Base-by-base conservation (phyloP, 2,113 vertebrate genomes). In the Pithys albifrons region DNA sequence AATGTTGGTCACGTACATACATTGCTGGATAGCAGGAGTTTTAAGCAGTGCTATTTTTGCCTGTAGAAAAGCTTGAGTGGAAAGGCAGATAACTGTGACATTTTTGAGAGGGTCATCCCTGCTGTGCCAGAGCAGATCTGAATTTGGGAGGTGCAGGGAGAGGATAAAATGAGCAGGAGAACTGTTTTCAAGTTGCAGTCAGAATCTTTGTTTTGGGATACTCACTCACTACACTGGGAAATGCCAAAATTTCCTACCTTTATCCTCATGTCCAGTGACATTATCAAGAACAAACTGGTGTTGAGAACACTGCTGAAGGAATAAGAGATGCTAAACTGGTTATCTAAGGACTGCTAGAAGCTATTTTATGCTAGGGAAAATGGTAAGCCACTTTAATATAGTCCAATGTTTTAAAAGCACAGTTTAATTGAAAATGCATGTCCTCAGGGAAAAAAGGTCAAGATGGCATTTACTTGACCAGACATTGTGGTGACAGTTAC, bases 381-480 rank as follows among this genome's bases (percentile, higher is more conserved):
- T 10, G 13, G 80, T 62, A 94, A 90, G 43, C 24, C 85, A 86
- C 65, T 59, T 83, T 83, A 80, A 90, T 80, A 76, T 8, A 58
- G 52, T 45, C 24, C 35, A 92, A 35, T 18, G 57, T 84, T 93
- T 90, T 66, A 51, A 94, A 96, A 77, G 29, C 13, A 67, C 24
- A 35, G 48, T 59, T 86, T 91, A 88, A 91, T 64, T 67, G 67
- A 93, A 94, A 93, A 77, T 27, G 4, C 19, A 80, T 95, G 80
- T 18, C 85, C n/a, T 64, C 6, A 3, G 17, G 91, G 4, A 76
- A 62, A 57, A 72, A 75, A 33, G 22, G 71, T 88, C 64, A 80
- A n/a, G 82, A 86, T 27, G n/a, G 64, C 27, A 61, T 94, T 96
- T 96, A 89, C 52, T 95, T 96, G 92, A 92, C 69, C 69, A 75